Evolutionary conservation across 2,888 invertebrate genomes (phyloP).

Genomic region (Hipparchia sbordonii): DNA sequence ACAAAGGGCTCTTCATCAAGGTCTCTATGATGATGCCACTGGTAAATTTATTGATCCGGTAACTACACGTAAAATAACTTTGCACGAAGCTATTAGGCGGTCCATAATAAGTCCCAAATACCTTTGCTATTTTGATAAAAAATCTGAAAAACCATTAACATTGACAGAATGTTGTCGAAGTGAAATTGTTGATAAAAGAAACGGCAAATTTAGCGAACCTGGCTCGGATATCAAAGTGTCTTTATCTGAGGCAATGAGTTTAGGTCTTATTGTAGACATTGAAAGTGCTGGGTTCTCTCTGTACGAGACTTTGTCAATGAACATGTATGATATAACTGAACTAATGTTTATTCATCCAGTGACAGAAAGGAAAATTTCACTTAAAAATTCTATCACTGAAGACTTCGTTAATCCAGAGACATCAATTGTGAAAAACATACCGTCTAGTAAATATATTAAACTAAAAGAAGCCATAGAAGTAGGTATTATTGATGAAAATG

Average conservation of each 20-base stretch:
- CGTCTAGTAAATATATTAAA: slow-evolving; percentile 87
- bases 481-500: slow-evolving; percentile 86
- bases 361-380: slow-evolving; percentile 87
- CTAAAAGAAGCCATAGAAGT: slow-evolving; percentile 87
- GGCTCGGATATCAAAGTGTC: slow-evolving; percentile 85
- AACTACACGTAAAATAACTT: slow-evolving; percentile 89
- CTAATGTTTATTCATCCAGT: slow-evolving; percentile 89
- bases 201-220: slow-evolving; percentile 90
- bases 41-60: slow-evolving; percentile 93
- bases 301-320: slow-evolving; percentile 90
- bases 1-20: slow-evolving; percentile 93
- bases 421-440: slow-evolving; percentile 88
- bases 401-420: slow-evolving; percentile 90
- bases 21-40: slow-evolving; percentile 90
- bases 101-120: slow-evolving; percentile 91
- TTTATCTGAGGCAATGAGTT: slow-evolving; percentile 88
- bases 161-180: slow-evolving; percentile 91
- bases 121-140: slow-evolving; percentile 91
- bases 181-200: slow-evolving; percentile 90
- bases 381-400: slow-evolving; percentile 88
- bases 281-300: slow-evolving; percentile 92
- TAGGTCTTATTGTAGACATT: slow-evolving; percentile 92
- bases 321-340: slow-evolving; percentile 87
- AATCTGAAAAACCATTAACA: slow-evolving; percentile 87
- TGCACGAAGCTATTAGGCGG: slow-evolving; percentile 92